phyloP scores from a whole-genome alignment of 1,140 invertebrate genomes.

The Drosophila tsacasi region DNA sequence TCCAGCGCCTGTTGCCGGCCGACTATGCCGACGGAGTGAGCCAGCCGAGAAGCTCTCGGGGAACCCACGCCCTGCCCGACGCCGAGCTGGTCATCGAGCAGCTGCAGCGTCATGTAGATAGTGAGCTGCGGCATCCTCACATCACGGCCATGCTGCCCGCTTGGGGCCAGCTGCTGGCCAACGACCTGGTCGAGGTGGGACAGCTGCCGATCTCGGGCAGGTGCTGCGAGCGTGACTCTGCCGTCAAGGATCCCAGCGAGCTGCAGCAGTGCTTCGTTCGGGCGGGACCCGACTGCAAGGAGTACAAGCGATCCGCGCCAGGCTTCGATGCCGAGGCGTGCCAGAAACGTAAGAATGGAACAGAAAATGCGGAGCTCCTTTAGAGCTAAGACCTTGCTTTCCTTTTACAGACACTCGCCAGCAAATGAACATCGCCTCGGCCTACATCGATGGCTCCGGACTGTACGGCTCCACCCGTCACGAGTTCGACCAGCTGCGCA shows the following conservation, averaged over 20 bases:
- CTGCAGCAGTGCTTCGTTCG: conserved; percentile 82
- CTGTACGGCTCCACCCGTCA: conserved; percentile 93
- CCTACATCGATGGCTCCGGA: conserved; percentile 94
- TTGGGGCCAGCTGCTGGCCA: conserved; percentile 92
- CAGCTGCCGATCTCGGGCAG: conserved; percentile 85
- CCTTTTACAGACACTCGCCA: conserved; percentile 87
- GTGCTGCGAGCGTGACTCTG: conserved; percentile 86
- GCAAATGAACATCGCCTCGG: conserved; percentile 95
- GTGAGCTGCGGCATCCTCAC: conserved; percentile 87
- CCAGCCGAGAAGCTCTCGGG: conserved; percentile 87
- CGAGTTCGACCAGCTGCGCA: conserved; percentile 89
- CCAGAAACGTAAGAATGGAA: conserved; percentile 87
- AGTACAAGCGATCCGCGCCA: conserved; percentile 91
- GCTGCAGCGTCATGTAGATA: conserved; percentile 73
- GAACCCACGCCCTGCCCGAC: conserved; percentile 87
- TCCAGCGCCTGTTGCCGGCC: conserved; percentile 91
- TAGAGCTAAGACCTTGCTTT: neutral
- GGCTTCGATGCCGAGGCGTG: conserved; percentile 88
- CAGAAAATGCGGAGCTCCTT: too few relatives aligned
- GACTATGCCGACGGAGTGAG: conserved; percentile 94
- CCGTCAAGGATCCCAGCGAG: conserved; percentile 70
- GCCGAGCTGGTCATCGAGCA: conserved; percentile 83
- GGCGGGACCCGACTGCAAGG: conserved; percentile 87
- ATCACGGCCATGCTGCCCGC: conserved; percentile 92
- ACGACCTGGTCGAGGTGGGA: conserved; percentile 90